A percentile compares a stretch with the other conserved stretches of the same genome.
These are phyloP conservation scores for Furcifer pardalis DNA, from an alignment of 2,797 vertebrate genomes.

Conservation along the genomic window DNA sequence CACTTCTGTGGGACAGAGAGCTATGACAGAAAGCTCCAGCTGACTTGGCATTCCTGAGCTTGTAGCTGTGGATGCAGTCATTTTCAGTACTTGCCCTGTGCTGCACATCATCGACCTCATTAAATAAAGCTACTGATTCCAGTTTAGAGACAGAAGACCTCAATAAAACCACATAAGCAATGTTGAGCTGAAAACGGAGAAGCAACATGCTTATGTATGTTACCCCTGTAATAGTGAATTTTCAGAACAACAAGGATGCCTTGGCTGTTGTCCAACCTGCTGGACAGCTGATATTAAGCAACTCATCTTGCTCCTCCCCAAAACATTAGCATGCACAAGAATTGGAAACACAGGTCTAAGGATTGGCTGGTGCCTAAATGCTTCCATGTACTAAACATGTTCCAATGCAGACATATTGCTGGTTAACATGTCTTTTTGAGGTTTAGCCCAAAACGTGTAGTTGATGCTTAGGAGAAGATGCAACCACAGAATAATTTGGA, in stretches of 20 bases:
- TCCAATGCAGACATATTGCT: conserved; percentile 21
- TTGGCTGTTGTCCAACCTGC: conserved; percentile 29
- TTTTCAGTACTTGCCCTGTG: conserved; percentile 63
- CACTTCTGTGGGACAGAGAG: conserved; percentile 7
- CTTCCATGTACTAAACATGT: conserved; percentile 21
- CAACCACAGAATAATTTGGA: conserved; percentile 46
- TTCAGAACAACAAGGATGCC: conserved; percentile 46
- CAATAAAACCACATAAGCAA: conserved; percentile 28
- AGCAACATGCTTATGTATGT: conserved; percentile 43
- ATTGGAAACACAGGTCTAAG: conserved; percentile 43
- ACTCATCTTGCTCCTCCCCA: conserved; percentile 39
- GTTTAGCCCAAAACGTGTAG: conserved; percentile 24
- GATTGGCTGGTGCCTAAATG: conserved; percentile 64
- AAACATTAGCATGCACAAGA: background rate
- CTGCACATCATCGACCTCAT: conserved; percentile 57
- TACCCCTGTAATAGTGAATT: conserved; percentile 44
- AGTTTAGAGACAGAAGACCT: conserved; percentile 31
- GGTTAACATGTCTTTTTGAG: conserved; percentile 1
- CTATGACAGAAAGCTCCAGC: conserved; percentile 49
- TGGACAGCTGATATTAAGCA: conserved; percentile 42
- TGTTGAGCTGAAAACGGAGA: conserved; percentile 37
- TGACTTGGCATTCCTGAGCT: conserved; percentile 75
- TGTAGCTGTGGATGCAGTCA: conserved; percentile 65
- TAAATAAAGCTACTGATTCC: conserved; percentile 54
- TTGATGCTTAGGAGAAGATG: conserved; percentile 3